phyloP scores from a whole-genome alignment of 2,113 vertebrate genomes.

The Sphyrna mokarran region DNA sequence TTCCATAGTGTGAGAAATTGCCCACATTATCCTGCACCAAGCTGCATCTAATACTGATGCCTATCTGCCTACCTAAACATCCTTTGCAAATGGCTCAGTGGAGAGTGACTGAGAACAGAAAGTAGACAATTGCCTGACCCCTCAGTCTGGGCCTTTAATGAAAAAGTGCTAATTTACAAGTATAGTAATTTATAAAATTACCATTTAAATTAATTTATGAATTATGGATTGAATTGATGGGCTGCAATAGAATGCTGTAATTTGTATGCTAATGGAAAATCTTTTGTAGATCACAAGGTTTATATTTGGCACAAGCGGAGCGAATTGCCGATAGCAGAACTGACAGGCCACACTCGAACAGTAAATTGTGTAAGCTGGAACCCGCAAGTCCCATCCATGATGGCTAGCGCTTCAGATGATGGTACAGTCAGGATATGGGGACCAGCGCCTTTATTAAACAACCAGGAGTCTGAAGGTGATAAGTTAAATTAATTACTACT shows the following conservation, averaged over 20 bases:
- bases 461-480: slow-evolving; percentile 81
- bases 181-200: background rate
- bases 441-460: slow-evolving; percentile 83
- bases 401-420: slow-evolving; percentile 94
- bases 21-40: background rate
- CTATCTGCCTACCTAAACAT: background rate
- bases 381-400: slow-evolving; percentile 80
- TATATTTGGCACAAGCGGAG: slow-evolving; percentile 97
- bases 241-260: background rate
- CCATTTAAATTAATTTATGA: background rate
- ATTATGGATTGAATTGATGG: background rate
- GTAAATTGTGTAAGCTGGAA: slow-evolving; percentile 98
- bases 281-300: slow-evolving; percentile 82
- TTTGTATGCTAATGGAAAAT: background rate
- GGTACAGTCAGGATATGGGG: slow-evolving; percentile 96
- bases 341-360: slow-evolving; percentile 89
- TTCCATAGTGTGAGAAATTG: background rate
- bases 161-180: background rate
- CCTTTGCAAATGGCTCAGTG: background rate
- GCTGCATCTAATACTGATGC: background rate
- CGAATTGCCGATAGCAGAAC: slow-evolving; percentile 89
- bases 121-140: background rate
- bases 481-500: background rate
- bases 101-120: background rate
- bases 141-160: background rate